Percentiles rank a stretch among this genome's conserved stretches.
These are phyloP conservation scores for Ostrea edulis DNA, from an alignment of 1,140 invertebrate species.

Conservation along the genomic window DNA sequence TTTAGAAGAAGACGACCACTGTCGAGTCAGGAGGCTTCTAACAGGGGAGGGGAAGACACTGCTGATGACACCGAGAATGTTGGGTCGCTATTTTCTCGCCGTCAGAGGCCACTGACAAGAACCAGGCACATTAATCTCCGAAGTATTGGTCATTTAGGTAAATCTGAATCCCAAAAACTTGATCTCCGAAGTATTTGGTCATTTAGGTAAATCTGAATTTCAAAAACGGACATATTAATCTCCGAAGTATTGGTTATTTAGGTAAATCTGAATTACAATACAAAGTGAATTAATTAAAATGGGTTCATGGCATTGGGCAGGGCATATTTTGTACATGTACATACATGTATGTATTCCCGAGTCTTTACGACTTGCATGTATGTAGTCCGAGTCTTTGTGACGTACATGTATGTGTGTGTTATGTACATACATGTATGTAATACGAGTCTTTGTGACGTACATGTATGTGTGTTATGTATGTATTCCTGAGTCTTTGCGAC, in stretches of 20 bases:
- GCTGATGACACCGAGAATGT: slow-evolving; percentile 66
- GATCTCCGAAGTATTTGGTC: slow-evolving; percentile 73
- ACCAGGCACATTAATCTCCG: slow-evolving; percentile 73
- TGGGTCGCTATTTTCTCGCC: slow-evolving; percentile 62
- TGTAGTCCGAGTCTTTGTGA: no score
- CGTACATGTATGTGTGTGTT: no score
- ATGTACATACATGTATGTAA: no score
- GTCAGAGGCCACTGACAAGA: slow-evolving; percentile 67
- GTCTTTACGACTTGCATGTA: no score
- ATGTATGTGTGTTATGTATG: no score
- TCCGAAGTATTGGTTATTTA: slow-evolving; percentile 69
- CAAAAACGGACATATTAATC: slow-evolving; percentile 67
- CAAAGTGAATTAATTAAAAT: background rate
- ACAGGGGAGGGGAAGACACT: slow-evolving; percentile 60
- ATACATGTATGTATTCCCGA: no score
- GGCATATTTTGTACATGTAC: no score
- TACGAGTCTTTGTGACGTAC: no score
- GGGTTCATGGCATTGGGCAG: no score
- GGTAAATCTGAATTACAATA: slow-evolving; percentile 47
- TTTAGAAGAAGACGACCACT: slow-evolving; percentile 9
- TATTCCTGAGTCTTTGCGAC: no score
- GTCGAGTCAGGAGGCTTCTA: background rate
- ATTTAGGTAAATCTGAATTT: background rate
- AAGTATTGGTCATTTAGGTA: slow-evolving; percentile 68
- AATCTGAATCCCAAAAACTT: slow-evolving; percentile 52